These are phyloP conservation scores for Vannuccia rotundouncinata DNA, from an alignment of 2,888 invertebrate genomes.

Conservation along the genomic window DNA sequence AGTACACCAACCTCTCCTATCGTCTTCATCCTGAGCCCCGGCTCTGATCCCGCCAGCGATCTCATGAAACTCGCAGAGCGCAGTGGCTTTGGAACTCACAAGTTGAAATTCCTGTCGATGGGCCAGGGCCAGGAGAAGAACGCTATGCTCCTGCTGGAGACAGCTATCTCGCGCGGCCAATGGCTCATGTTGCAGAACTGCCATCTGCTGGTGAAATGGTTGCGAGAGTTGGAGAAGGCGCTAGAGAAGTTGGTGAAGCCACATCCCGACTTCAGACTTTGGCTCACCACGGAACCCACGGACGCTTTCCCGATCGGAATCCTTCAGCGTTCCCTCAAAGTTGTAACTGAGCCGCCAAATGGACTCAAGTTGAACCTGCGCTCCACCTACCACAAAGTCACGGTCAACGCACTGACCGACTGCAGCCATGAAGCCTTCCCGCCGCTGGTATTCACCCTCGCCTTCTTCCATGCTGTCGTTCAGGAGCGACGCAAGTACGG, in stretches of 20 bases:
- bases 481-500: constrained; percentile 83
- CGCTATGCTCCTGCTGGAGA: constrained; percentile 61
- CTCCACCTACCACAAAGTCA: constrained; percentile 78
- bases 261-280: constrained; percentile 81
- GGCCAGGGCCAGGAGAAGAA: constrained; percentile 60
- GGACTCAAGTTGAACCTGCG: constrained; percentile 78
- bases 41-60: constrained; percentile 58
- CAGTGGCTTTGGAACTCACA: constrained; percentile 55
- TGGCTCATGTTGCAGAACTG: constrained; percentile 91
- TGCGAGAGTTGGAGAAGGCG: constrained; percentile 72
- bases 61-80: constrained; percentile 57
- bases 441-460: constrained; percentile 74
- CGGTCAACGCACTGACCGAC: constrained; percentile 65
- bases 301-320: constrained; percentile 81
- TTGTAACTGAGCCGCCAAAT: constrained; percentile 85
- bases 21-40: constrained; percentile 58
- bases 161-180: constrained; percentile 63
- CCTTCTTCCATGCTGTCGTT: constrained; percentile 86
- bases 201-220: constrained; percentile 73
- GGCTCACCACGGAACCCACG: constrained; percentile 84
- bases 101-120: constrained; percentile 57
- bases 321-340: constrained; percentile 74
- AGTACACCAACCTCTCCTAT: constrained; percentile 65
- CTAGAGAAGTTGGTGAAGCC: constrained; percentile 72
- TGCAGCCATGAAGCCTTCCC: constrained; percentile 72